These are phyloP conservation scores for Chelonus formosanus DNA, from an alignment of 2,888 invertebrate species.

Conservation along the genomic window DNA sequence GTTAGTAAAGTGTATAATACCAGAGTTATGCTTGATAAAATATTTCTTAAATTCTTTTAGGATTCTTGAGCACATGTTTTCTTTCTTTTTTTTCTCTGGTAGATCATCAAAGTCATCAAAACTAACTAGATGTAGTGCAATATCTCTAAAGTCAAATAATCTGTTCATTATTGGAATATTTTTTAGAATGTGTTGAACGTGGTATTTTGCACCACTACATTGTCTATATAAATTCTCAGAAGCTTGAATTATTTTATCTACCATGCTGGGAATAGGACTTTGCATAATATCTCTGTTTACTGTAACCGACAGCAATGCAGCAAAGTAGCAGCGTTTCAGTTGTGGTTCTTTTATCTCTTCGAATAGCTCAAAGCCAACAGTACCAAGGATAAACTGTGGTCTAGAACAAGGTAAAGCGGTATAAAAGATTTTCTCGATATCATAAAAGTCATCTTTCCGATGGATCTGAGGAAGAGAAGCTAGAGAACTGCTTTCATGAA, in stretches of 20 bases:
- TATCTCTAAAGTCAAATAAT: conserved; percentile 57
- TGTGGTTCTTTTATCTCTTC: conserved; percentile 52
- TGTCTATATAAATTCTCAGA: conserved; percentile 53
- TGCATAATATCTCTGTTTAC: conserved; percentile 58
- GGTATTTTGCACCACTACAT: conserved; percentile 50
- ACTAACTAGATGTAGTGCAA: conserved; percentile 44
- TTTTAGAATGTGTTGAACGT: conserved; percentile 54
- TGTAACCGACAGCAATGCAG: conserved; percentile 53
- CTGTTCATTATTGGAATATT: conserved; percentile 57
- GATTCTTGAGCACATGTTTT: no score
- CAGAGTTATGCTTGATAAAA: conserved; percentile 49
- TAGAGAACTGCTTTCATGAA: conserved; percentile 52
- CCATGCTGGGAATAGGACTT: conserved; percentile 52
- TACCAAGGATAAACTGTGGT: conserved; percentile 54
- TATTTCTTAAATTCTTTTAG: conserved; percentile 44
- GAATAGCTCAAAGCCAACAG: conserved; percentile 48
- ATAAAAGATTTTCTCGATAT: conserved; percentile 50
- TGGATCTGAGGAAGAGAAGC: conserved; percentile 51
- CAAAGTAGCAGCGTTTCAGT: conserved; percentile 59
- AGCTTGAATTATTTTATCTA: conserved; percentile 56
- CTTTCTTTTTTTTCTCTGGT: conserved; percentile 33
- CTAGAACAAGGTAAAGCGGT: conserved; percentile 43
- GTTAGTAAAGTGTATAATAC: conserved; percentile 58
- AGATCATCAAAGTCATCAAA: conserved; percentile 45
- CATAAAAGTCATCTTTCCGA: conserved; percentile 43